phyloP scores from a whole-genome alignment of 2,888 invertebrate species.

The Morinoia aosen region DNA sequence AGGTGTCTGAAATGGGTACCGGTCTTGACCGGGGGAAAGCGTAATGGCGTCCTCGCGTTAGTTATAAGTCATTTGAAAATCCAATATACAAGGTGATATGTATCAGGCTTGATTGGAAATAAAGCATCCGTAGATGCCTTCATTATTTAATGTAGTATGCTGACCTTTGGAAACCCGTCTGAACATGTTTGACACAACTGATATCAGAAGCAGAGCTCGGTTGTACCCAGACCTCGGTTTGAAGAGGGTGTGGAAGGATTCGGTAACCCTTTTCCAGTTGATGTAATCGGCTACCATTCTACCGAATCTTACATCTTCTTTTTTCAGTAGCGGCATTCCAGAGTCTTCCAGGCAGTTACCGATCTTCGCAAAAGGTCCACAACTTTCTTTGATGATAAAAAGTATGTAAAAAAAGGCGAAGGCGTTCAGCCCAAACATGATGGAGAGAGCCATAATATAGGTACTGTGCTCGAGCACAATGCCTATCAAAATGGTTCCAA shows the following conservation, averaged over 20 bases:
- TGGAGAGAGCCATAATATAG: constrained; percentile 68
- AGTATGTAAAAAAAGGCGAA: constrained; percentile 68
- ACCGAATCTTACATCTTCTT: constrained; percentile 33
- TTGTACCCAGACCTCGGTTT: constrained; percentile 78
- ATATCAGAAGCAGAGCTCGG: constrained; percentile 65
- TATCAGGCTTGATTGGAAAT: too few species aligned
- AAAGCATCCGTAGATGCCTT: too few species aligned
- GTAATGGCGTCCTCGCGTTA: too few species aligned
- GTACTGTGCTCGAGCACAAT: constrained; percentile 66
- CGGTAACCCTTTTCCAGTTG: constrained; percentile 79
- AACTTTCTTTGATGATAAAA: constrained; percentile 67
- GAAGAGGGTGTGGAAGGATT: constrained; percentile 85
- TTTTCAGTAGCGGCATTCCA: constrained; percentile 1
- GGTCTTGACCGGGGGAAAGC: too few species aligned
- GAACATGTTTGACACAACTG: constrained; percentile 56
- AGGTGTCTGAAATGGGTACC: too few species aligned
- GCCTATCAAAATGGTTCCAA: constrained; percentile 69
- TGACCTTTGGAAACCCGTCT: constrained; percentile 59
- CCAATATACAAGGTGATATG: too few species aligned
- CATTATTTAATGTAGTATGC: not conserved
- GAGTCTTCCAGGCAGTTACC: constrained; percentile 36
- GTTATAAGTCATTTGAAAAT: too few species aligned
- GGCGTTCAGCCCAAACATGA: constrained; percentile 68
- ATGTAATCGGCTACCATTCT: constrained; percentile 70
- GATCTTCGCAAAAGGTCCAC: constrained; percentile 59